A percentile compares a stretch with the other conserved stretches of the same genome.
Evolutionary conservation across 30 jellyfish, hydroid and myxozoan genomes (phyloP).

Genomic region (Calvadosia cruxmelitensis): DNA sequence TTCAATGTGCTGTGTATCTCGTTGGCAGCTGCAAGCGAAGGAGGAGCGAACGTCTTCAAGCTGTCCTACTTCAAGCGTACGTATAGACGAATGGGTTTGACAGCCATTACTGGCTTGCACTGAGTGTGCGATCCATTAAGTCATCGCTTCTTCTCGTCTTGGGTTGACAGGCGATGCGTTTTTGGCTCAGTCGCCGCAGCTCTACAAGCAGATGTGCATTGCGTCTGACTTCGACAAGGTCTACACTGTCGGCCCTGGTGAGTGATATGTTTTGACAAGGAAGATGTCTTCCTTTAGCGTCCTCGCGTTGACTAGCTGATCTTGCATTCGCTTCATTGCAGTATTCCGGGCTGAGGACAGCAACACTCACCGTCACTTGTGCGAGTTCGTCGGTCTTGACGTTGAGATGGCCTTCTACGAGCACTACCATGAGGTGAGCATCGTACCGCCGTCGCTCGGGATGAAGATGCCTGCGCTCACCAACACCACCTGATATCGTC

Average conservation of each 20-base stretch:
- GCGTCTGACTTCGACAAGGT: conserved; percentile 97
- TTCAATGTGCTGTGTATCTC: background rate
- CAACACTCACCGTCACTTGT: conserved; percentile 98
- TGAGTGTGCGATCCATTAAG: background rate
- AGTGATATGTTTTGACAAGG: background rate
- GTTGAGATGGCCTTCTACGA: conserved; percentile 97
- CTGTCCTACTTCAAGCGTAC: conserved; percentile 86
- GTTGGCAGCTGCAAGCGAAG: conserved; percentile 98
- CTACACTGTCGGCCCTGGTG: conserved; percentile 97
- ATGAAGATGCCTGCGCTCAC: background rate
- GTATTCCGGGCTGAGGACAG: conserved; percentile 99
- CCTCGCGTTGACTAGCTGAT: background rate
- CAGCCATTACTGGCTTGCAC: background rate
- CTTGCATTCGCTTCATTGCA: background rate
- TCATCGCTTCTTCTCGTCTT: background rate
- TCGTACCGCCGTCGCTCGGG: background rate
- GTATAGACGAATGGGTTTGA: background rate
- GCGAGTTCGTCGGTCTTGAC: conserved; percentile 99
- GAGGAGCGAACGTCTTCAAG: conserved; percentile 99
- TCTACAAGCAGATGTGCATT: conserved; percentile 96
- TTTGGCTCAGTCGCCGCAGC: conserved; percentile 99
- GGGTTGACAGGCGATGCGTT: conserved; percentile 67
- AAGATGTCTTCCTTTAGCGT: background rate
- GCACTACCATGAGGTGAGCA: conserved; percentile 94
- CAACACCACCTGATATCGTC: background rate